phyloP scores from a whole-genome alignment of 1,140 invertebrate genomes.

The Hyphantria cunea region DNA sequence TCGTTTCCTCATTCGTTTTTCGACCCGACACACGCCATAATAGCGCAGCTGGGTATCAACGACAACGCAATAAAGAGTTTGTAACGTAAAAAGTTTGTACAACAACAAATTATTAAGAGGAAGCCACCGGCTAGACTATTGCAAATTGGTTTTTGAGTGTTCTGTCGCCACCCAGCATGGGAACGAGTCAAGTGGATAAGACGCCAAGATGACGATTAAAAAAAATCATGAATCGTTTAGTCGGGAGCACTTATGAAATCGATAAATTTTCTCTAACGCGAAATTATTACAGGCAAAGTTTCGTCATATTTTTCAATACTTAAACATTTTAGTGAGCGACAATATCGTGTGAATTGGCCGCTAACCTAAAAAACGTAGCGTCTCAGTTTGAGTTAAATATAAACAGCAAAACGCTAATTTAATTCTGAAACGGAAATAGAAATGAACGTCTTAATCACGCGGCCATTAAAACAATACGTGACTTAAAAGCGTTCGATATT shows the following conservation, averaged over 20 bases:
- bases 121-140: conserved; percentile 68
- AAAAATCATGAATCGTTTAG: conserved; percentile 28
- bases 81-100: conserved; percentile 46
- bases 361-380: background rate
- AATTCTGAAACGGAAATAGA: conserved; percentile 43
- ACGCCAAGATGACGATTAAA: conserved; percentile 36
- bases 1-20: conserved; percentile 49
- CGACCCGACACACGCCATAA: conserved; percentile 60
- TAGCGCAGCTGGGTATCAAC: conserved; percentile 54
- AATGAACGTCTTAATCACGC: conserved; percentile 65
- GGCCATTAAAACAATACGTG: conserved; percentile 68
- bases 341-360: conserved; percentile 12
- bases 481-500: conserved; percentile 61
- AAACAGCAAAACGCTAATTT: conserved; percentile 18
- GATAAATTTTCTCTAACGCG: conserved; percentile 32
- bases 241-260: conserved; percentile 17
- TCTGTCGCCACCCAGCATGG: conserved; percentile 79
- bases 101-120: conserved; percentile 53
- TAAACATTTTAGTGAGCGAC: conserved; percentile 2
- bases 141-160: conserved; percentile 73
- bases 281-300: conserved; percentile 16
- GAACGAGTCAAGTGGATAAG: conserved; percentile 66
- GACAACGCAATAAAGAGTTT: conserved; percentile 34
- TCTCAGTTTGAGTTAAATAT: conserved; percentile 7
- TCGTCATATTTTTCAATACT: conserved; percentile 6